Evolutionary conservation across 2,797 vertebrate species (phyloP).

Genomic region (Spatula versicolor): DNA sequence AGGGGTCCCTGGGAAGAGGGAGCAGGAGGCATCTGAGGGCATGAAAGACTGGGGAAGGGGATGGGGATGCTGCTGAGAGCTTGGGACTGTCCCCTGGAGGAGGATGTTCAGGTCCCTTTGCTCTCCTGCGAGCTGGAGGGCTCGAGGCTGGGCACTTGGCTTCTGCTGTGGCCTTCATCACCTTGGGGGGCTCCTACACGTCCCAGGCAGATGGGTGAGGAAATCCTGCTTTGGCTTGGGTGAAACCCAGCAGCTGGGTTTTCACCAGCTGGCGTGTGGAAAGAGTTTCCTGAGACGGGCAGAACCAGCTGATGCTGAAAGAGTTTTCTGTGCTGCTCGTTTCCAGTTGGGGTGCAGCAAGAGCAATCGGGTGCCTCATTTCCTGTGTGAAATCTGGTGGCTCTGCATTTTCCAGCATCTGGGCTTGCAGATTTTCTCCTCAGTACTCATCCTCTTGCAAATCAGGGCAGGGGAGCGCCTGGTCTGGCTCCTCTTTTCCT

Average conservation of each 20-base stretch:
- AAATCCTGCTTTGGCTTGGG: neutral
- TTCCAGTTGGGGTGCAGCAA: neutral
- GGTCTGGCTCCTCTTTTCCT: neutral
- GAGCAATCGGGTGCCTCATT: neutral
- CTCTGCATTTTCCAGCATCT: neutral
- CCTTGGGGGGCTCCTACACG: neutral
- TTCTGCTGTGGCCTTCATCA: neutral
- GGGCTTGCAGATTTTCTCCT: neutral
- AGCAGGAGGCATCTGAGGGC: neutral
- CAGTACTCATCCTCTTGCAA: neutral
- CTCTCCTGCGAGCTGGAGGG: accelerated
- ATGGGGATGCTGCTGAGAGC: neutral
- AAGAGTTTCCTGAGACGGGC: neutral
- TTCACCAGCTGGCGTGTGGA: neutral
- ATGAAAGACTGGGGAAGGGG: accelerated
- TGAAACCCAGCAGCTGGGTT: neutral
- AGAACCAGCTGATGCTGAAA: too few relatives aligned
- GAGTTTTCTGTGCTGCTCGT: neutral
- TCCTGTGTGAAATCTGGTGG: neutral
- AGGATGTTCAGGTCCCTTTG: neutral
- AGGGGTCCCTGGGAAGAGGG: neutral
- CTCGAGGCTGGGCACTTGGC: neutral
- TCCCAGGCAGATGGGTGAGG: neutral
- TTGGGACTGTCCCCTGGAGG: accelerated
- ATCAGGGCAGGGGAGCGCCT: neutral